These are phyloP conservation scores for Diplodus puntazzo DNA, from an alignment of 2,797 vertebrate genomes.

Conservation along the genomic window DNA sequence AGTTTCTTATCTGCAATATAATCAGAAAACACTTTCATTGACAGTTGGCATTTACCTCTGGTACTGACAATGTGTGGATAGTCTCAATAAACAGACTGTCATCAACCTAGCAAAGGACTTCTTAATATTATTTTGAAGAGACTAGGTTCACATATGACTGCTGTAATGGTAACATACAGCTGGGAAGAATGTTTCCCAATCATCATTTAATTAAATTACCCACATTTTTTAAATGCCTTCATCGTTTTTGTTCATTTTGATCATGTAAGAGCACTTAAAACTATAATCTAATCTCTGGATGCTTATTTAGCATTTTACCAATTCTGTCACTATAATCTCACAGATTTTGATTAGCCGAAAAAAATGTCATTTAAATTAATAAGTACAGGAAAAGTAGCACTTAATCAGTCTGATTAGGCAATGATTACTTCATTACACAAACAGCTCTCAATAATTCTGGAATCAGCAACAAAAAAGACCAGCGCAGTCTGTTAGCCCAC, in stretches of 20 bases:
- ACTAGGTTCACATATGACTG: background rate
- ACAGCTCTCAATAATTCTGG: conserved; percentile 28
- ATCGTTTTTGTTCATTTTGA: conserved; percentile 39
- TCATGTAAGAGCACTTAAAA: conserved; percentile 26
- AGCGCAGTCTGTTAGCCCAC: conserved; percentile 20
- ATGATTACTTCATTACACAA: conserved; percentile 49
- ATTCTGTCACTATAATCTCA: conserved; percentile 17
- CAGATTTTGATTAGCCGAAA: conserved; percentile 13
- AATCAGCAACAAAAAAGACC: conserved; percentile 13
- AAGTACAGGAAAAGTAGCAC: conserved; percentile 2
- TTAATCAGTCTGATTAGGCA: conserved; percentile 38
- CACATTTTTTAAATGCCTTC: conserved; percentile 19
- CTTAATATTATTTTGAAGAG: background rate
- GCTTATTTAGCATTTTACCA: conserved; percentile 14
- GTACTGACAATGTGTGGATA: background rate
- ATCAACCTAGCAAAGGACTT: background rate
- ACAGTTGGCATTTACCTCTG: background rate
- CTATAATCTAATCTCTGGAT: conserved; percentile 23
- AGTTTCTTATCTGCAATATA: background rate
- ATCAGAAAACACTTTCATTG: background rate
- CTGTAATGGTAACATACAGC: background rate
- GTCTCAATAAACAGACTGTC: background rate
- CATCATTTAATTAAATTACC: conserved; percentile 46
- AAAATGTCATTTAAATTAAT: conserved; percentile 22
- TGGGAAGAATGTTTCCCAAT: background rate